Percentiles rank a stretch among this genome's conserved stretches.
Conservation (phyloP, 2,113 vertebrate genomes). For the Mobula birostris region DNA sequence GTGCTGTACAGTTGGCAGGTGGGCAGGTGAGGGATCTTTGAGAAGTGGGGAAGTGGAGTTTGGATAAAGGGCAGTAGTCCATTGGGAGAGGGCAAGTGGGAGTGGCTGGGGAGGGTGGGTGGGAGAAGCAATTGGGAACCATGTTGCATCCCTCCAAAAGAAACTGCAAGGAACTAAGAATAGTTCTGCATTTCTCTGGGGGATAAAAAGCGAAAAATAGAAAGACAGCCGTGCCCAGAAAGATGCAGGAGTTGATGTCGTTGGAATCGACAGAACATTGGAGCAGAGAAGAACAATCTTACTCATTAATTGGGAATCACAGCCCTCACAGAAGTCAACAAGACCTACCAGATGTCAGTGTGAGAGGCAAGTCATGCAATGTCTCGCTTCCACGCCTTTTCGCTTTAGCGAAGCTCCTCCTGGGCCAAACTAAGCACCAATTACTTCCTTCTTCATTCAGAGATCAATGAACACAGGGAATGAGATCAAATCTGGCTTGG, state of each 20-base stretch:
- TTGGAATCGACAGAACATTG: no score
- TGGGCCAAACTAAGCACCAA: not conserved
- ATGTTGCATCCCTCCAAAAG: not conserved
- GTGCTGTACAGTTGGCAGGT: no score
- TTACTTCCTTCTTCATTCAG: not conserved
- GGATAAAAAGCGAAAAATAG: no score
- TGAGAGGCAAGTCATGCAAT: not conserved
- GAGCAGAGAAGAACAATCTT: no score
- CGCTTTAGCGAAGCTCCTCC: not conserved
- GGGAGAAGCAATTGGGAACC: no score
- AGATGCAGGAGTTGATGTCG: not conserved
- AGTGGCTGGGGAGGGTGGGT: not conserved
- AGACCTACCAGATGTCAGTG: not conserved
- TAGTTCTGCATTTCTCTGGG: no score
- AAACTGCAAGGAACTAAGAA: not conserved
- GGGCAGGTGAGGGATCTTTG: no score
- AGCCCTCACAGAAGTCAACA: not conserved
- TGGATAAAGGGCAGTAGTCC: no score
- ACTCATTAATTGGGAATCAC: not conserved
- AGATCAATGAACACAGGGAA: not conserved
- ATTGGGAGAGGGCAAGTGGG: not conserved
- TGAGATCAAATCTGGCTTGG: not conserved
- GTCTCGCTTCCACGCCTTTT: not conserved
- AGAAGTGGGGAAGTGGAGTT: no score
- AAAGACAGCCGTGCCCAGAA: no score